phyloP scores from a whole-genome alignment of 2,113 vertebrate species.

The Zosterops lateralis region DNA sequence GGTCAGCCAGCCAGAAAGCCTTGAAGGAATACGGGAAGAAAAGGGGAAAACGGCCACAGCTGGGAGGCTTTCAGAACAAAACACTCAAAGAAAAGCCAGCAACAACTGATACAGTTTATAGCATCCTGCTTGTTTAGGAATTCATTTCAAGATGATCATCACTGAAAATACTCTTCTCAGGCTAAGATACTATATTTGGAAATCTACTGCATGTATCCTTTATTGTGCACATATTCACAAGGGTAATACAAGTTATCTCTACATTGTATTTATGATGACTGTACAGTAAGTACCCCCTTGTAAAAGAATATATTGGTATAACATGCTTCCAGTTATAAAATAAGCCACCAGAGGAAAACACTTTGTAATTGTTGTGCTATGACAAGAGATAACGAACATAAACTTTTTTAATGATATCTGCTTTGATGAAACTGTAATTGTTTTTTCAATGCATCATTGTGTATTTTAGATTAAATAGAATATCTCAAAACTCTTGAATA shows the following conservation, averaged over 20 bases:
- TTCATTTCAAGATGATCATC: constrained; percentile 3
- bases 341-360: constrained; percentile 31
- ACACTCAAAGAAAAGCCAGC: neutral
- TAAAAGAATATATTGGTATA: neutral
- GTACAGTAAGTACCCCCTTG: neutral
- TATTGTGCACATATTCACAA: constrained; percentile 13
- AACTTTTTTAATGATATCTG: neutral
- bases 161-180: constrained; percentile 31
- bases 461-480: neutral
- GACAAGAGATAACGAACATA: neutral
- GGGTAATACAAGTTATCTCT: constrained; percentile 2
- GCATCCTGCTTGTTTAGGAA: constrained; percentile 8
- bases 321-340: constrained; percentile 22
- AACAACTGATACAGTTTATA: neutral
- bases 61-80: neutral
- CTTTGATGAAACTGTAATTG: neutral
- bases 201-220: constrained; percentile 12
- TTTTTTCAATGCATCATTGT: neutral
- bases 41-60: neutral
- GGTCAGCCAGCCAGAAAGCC: neutral
- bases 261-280: constrained; percentile 1
- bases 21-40: neutral
- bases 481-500: neutral
- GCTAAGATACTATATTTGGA: constrained; percentile 25
- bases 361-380: neutral